A percentile compares a stretch with the other conserved stretches of the same genome.
These are phyloP conservation scores for Nannoperca obscura DNA, from an alignment of 2,797 vertebrate genomes.

Conservation along the genomic window DNA sequence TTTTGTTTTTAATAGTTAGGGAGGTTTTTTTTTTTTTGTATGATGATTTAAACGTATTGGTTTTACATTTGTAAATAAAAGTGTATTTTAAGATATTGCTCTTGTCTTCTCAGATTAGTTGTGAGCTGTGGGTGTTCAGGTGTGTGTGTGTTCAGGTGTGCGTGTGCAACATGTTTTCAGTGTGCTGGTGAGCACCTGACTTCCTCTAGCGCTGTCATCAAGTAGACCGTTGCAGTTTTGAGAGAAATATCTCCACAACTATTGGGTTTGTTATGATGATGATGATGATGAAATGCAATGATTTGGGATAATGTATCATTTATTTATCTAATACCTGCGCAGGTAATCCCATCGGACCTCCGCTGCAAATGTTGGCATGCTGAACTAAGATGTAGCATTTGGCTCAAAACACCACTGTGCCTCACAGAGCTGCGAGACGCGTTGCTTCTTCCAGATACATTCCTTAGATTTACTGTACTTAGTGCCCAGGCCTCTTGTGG, in stretches of 20 bases:
- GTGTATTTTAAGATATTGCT: constrained; percentile 76
- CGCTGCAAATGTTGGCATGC: too few relatives aligned
- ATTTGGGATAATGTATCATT: too few relatives aligned
- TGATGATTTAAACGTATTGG: constrained; percentile 60
- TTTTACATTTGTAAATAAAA: constrained; percentile 86
- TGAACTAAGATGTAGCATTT: too few relatives aligned
- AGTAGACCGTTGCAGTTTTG: not conserved
- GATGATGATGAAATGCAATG: too few relatives aligned
- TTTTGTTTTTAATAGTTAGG: constrained; percentile 53
- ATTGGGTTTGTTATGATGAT: not conserved
- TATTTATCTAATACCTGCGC: too few relatives aligned
- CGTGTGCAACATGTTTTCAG: not conserved
- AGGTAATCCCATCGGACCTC: too few relatives aligned
- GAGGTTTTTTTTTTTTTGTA: constrained; percentile 27
- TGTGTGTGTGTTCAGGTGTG: not conserved
- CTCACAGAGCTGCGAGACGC: too few relatives aligned
- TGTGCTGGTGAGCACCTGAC: not conserved
- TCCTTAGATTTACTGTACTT: not conserved
- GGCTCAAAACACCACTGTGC: too few relatives aligned
- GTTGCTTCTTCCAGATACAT: not conserved
- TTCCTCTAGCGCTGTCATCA: not conserved
- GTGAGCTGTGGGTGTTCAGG: not conserved
- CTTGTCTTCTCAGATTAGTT: not conserved
- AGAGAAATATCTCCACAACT: not conserved
- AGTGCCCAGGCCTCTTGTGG: not conserved